Base-by-base conservation (phyloP, 2,113 vertebrate genomes). In the Hyla sarda region DNA sequence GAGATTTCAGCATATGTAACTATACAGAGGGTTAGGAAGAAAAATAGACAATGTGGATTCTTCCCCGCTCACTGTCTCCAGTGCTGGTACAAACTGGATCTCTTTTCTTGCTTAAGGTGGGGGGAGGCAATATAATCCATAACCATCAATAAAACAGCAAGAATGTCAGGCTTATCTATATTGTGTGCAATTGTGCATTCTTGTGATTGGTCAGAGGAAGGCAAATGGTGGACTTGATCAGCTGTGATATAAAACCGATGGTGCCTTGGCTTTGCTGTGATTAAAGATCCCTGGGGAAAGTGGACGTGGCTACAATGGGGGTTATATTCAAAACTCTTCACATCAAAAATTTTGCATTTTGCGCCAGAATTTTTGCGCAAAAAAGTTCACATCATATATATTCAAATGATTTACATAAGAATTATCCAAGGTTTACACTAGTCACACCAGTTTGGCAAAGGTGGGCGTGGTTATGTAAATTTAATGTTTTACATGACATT, bases 1-100 rank as follows among this genome's bases (percentile, higher is more conserved):
- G 58, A 78, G 45, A 85, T 85, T 77, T 69, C 21, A 79, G 73
- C 14, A 60, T 83, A 74, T 89, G 84, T 72, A 86, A 87, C 76
- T 84, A 14, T 83, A 73, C 69, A 58, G 56, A 73, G 34, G 14
- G 14, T 16, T 5, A 58, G 69, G 14, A 77, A 62, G 58, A 30
- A 80, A 45, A 80, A 80, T 17, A 80, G 34, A 80, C 21, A 25
- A 56, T 34, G 11, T 80, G 32, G 54, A 78, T 78, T 76, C 30
- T 34, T 34, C 41, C n/a, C 25, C 73, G 7, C 41, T 54, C 19
- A 23, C 54, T 19, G 78, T 81, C 78, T 37, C 28, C n/a, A 5
- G 37, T 30, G n/a, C 77, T 41, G 34, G 21, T 60, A 62, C 32
- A 45, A 7, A 62, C 23, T 81, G 37, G 34, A 65, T 62, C 23